A percentile compares a stretch with the other conserved stretches of the same genome.
Evolutionary conservation across 2,113 vertebrate species (phyloP).

Genomic region (Carassius gibelio): DNA sequence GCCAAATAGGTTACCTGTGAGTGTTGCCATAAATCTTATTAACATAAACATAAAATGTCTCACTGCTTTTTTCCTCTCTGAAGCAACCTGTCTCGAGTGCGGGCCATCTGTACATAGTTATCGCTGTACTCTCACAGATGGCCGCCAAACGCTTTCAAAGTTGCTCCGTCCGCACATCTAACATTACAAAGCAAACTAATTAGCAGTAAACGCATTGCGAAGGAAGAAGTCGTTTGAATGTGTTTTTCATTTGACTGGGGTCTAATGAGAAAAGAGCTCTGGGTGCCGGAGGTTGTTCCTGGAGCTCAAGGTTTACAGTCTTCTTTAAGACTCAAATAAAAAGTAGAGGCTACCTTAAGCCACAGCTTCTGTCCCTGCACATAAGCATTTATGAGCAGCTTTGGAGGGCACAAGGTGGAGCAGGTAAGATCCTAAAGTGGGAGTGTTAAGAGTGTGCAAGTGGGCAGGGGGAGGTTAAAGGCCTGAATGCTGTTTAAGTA

Average conservation of each 20-base stretch:
- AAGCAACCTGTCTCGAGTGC: constrained; percentile 95
- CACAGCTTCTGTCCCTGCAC: constrained; percentile 67
- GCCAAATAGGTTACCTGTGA: constrained; percentile 90
- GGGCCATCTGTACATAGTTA: constrained; percentile 97
- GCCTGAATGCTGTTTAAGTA: constrained; percentile 47
- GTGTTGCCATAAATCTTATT: constrained; percentile 94
- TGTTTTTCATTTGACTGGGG: constrained; percentile 72
- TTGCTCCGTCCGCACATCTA: constrained; percentile 91
- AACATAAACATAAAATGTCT: constrained; percentile 94
- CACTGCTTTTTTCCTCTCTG: constrained; percentile 77
- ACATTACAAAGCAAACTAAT: constrained; percentile 94
- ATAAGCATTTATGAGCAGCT: constrained; percentile 68
- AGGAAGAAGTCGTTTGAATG: constrained; percentile 87
- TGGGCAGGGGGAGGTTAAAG: constrained; percentile 44
- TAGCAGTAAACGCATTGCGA: constrained; percentile 84
- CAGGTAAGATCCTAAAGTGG: constrained; percentile 44
- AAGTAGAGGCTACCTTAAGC: constrained; percentile 69
- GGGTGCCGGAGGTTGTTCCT: constrained; percentile 60
- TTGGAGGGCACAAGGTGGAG: constrained; percentile 63
- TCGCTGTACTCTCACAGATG: constrained; percentile 92
- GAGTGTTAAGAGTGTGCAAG: constrained; percentile 52
- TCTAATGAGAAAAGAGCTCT: constrained; percentile 76
- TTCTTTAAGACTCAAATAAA: constrained; percentile 75
- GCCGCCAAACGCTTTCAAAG: constrained; percentile 86
- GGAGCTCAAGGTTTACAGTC: constrained; percentile 72